These are phyloP conservation scores for Tridacna crocea DNA, from an alignment of 2,888 invertebrate genomes.

Conservation along the genomic window DNA sequence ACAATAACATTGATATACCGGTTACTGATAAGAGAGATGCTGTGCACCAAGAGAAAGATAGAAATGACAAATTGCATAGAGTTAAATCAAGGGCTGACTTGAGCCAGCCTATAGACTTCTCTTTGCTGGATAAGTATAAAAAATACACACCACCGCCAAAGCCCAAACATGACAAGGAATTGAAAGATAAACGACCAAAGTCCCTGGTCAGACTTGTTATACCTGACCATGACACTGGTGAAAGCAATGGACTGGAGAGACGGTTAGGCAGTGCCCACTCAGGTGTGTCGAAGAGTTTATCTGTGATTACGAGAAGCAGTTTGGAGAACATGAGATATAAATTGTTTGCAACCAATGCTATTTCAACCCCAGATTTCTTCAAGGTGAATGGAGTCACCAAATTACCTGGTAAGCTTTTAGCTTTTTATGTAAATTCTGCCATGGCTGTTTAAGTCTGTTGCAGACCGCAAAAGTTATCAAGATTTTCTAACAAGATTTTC, in stretches of 20 bases:
- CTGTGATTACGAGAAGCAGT: conserved; percentile 63
- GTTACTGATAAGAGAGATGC: neutral
- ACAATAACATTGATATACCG: neutral
- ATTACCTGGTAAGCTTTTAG: conserved; percentile 53
- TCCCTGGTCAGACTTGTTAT: conserved; percentile 52
- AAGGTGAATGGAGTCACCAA: conserved; percentile 48
- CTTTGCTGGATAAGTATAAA: conserved; percentile 49
- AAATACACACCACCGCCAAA: conserved; percentile 32
- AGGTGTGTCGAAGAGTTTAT: conserved; percentile 57
- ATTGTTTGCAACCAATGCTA: conserved; percentile 67
- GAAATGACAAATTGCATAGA: conserved; percentile 3
- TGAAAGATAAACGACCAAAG: conserved; percentile 42
- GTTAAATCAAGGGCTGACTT: conserved; percentile 9
- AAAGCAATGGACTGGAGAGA: conserved; percentile 16
- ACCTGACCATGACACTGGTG: conserved; percentile 35
- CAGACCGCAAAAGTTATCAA: too few relatives aligned
- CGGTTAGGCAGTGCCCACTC: conserved; percentile 48
- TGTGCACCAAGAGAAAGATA: conserved; percentile 13
- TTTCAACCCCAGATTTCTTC: conserved; percentile 76
- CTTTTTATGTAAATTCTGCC: too few relatives aligned
- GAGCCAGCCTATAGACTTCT: conserved; percentile 31
- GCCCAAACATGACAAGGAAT: conserved; percentile 26
- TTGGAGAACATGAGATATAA: conserved; percentile 67
- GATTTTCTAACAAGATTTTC: too few relatives aligned
- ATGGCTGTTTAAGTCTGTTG: too few relatives aligned